Evolutionary conservation across 2,888 invertebrate genomes (phyloP).

Genomic region (Raillietiella orientalis): DNA sequence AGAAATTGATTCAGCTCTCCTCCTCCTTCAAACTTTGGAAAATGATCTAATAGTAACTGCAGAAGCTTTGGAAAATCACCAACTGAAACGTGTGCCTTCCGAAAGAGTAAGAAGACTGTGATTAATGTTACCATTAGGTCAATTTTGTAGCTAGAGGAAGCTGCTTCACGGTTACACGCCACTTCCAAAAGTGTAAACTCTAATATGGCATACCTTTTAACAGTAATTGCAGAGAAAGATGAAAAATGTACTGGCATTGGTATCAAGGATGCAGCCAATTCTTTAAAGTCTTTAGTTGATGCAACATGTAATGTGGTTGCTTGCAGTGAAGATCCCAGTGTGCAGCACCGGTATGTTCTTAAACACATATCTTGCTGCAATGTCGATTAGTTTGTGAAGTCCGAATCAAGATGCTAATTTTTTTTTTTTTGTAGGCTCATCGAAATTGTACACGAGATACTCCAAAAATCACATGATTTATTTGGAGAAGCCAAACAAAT

Average conservation of each 20-base stretch:
- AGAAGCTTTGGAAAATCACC: conserved; percentile 31
- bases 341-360: conserved; percentile 13
- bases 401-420: too few relatives aligned
- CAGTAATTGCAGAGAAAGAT: conserved; percentile 49
- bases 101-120: conserved; percentile 23
- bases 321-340: conserved; percentile 23
- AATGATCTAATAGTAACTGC: conserved; percentile 49
- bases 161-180: conserved; percentile 21
- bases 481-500: conserved; percentile 52
- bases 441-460: conserved; percentile 34
- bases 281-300: conserved; percentile 32
- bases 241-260: conserved; percentile 45
- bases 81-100: conserved; percentile 48
- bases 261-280: conserved; percentile 42
- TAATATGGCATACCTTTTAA: conserved; percentile 48
- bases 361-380: too few relatives aligned
- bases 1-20: conserved; percentile 47
- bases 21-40: conserved; percentile 41
- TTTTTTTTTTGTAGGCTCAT: conserved; percentile 12
- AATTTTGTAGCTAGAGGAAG: conserved; percentile 17
- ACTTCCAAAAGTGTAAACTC: conserved; percentile 44
- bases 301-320: conserved; percentile 48
- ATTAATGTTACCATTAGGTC: neutral
- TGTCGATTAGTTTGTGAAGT: too few relatives aligned
- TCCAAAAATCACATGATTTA: conserved; percentile 36